Conservation (phyloP, 2,113 vertebrate genomes). For the Pungitius pungitius region DNA sequence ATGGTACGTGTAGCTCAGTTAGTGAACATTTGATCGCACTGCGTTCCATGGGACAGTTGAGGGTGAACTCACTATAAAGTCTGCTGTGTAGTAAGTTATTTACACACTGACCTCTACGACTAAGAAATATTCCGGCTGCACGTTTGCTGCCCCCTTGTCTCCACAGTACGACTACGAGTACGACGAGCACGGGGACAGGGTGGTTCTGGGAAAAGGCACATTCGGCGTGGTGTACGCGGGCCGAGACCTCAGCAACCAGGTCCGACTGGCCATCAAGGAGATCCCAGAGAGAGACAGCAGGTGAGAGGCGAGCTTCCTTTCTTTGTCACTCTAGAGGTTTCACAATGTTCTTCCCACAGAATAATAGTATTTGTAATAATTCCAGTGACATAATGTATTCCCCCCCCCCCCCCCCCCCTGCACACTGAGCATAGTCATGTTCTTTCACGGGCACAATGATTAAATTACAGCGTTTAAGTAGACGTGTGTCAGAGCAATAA, state of each 20-base stretch:
- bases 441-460: not conserved
- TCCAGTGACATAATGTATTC: not conserved
- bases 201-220: constrained; percentile 95
- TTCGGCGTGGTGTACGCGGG: constrained; percentile 97
- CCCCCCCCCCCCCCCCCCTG: not conserved
- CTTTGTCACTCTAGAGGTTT: not conserved
- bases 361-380: not conserved
- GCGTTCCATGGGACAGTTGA: not conserved
- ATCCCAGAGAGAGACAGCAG: constrained; percentile 98
- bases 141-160: constrained; percentile 18
- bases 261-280: constrained; percentile 98
- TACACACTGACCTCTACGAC: too few relatives aligned
- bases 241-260: constrained; percentile 97
- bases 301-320: constrained; percentile 69
- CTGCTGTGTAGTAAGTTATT: not conserved
- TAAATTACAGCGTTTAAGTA: constrained; percentile 22
- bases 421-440: too few relatives aligned
- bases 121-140: too few relatives aligned
- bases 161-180: constrained; percentile 97
- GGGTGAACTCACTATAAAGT: not conserved
- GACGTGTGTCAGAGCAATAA: constrained; percentile 31
- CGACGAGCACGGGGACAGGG: constrained; percentile 92
- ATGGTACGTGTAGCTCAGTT: not conserved
- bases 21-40: not conserved
- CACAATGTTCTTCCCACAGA: not conserved